Percentiles rank a stretch among this genome's conserved stretches.
These are phyloP conservation scores for Gadus chalcogrammus DNA, from an alignment of 2,113 vertebrate genomes.

Conservation along the genomic window DNA sequence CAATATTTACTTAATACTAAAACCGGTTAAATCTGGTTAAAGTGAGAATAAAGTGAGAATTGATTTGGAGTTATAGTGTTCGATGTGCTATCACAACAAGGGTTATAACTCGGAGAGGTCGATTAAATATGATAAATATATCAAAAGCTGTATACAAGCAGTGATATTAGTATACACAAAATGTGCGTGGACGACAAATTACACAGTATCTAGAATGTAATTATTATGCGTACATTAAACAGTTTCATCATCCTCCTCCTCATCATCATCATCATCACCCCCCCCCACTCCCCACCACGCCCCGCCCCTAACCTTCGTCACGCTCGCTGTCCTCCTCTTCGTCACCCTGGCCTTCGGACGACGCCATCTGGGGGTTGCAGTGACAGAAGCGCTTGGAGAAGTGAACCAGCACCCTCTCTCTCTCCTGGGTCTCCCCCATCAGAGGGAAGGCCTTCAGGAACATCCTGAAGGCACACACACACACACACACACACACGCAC, in stretches of 20 bases:
- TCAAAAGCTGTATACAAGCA: neutral
- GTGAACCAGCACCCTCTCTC: constrained; percentile 76
- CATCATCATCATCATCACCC: neutral
- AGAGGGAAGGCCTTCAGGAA: constrained; percentile 80
- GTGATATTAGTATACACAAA: no score
- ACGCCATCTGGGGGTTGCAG: constrained; percentile 69
- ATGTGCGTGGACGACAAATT: neutral
- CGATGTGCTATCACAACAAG: no score
- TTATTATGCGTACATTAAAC: neutral
- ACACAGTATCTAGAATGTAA: neutral
- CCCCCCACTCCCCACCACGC: neutral
- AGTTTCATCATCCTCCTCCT: neutral
- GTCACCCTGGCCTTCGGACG: constrained; percentile 65
- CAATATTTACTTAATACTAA: no score
- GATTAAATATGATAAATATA: neutral
- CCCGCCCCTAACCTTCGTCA: neutral
- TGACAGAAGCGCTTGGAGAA: constrained; percentile 78
- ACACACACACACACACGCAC: neutral
- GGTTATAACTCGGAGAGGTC: neutral
- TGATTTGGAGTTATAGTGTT: no score
- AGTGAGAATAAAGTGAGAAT: no score
- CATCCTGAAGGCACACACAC: constrained; percentile 58
- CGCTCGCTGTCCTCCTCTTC: neutral
- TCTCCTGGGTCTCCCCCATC: constrained; percentile 81
- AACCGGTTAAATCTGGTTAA: no score